phyloP scores from a whole-genome alignment of 1,140 invertebrate genomes.

The Drosophila rhopaloa region DNA sequence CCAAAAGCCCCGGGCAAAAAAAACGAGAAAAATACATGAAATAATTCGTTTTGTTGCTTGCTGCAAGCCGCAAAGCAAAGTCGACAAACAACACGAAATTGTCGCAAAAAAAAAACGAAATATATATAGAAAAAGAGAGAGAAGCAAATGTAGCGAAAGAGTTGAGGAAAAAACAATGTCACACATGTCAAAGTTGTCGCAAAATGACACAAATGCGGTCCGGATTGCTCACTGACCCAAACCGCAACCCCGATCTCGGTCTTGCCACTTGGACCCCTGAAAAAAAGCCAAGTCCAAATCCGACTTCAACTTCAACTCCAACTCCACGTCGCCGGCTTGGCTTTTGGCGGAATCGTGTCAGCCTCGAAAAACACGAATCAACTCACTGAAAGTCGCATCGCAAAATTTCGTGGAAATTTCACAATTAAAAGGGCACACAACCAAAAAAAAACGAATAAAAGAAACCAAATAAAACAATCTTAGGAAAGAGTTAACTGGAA shows the following conservation, averaged over 20 bases:
- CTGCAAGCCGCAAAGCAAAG: slow-evolving; percentile 59
- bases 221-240: slow-evolving; percentile 76
- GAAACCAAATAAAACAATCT: slow-evolving; percentile 40
- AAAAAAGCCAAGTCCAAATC: slow-evolving; percentile 25
- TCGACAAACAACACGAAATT: slow-evolving; percentile 75
- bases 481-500: slow-evolving; percentile 79
- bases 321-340: slow-evolving; percentile 26
- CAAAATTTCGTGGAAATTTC: slow-evolving; percentile 80
- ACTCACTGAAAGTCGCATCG: slow-evolving; percentile 61
- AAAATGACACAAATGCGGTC: slow-evolving; percentile 82
- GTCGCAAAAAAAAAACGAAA: slow-evolving; percentile 54
- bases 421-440: slow-evolving; percentile 76
- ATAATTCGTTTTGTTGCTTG: slow-evolving; percentile 71
- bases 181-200: slow-evolving; percentile 83
- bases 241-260: slow-evolving; percentile 38
- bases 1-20: slow-evolving; percentile 15
- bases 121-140: slow-evolving; percentile 19
- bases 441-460: slow-evolving; percentile 15
- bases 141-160: slow-evolving; percentile 21
- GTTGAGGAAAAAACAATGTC: slow-evolving; percentile 74
- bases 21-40: slow-evolving; percentile 48
- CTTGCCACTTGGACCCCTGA: slow-evolving; percentile 52
- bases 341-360: slow-evolving; percentile 72
- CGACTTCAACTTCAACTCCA: slow-evolving; percentile 2
- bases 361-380: slow-evolving; percentile 66